Evolutionary conservation across 2,113 vertebrate genomes (phyloP), one percentile per base, ranked within the genome.

Genomic region (Macaca nemestrina): DNA sequence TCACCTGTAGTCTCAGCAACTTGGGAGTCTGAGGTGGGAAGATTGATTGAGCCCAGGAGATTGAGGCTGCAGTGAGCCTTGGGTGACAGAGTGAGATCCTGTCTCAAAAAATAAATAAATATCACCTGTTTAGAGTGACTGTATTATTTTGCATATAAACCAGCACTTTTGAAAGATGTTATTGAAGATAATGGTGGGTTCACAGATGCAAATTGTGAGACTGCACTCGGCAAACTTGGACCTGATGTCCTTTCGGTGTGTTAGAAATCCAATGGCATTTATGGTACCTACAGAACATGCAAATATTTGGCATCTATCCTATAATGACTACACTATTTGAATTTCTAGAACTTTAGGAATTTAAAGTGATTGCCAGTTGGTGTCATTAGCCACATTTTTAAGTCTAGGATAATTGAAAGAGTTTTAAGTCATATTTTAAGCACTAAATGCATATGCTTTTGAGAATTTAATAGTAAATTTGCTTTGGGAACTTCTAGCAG

Each of bases 201-300:
- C 27, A 12, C 5, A 81, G 72, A 68, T 8, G n/a, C 68, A 67
- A 38, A 22, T 40, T 25, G n/a, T 30, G 27, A 43, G 20, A 83
- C 38, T 61, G 22, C 25, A 8, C 20, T 52, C 13, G 45, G 43
- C 16, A 87, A 92, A 97, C 6, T 30, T 73, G 32, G 43, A 72
- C 16, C 61, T 64, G 27, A 43, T 52, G 14, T 35, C 22, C 57
- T 61, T 94, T 59, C 16, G 1, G 18, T 91, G 3, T 78, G 8
- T 87, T 97, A 50, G 80, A 88, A 96, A 88, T 79, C 48, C 75
- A 27, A 18, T 84, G 16, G 38, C 0, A 23, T 96, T 90, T 88
- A 40, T 67, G 32, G 76, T 48, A 76, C 11, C 43, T 45, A 25
- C 9, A 1, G 7, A 14, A 10, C 10, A 75, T 50, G 16, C 4